Evolutionary conservation across 2,888 invertebrate genomes (phyloP).

Genomic region (Fragum whitleyi): DNA sequence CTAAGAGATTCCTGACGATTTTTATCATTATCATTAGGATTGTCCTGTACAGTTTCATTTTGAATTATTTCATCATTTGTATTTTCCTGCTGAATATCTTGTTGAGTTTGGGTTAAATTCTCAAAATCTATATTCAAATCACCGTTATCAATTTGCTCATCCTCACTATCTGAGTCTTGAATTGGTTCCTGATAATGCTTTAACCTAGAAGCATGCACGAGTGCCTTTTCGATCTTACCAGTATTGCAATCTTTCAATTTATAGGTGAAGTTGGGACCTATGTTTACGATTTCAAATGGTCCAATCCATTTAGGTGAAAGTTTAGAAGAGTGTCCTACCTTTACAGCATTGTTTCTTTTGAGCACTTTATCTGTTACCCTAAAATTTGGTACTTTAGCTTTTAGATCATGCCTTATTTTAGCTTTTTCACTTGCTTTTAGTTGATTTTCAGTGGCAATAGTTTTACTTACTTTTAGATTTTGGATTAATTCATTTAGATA

Average conservation of each 20-base stretch:
- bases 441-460: slow-evolving; percentile 30
- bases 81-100: not conserved
- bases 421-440: slow-evolving; percentile 8
- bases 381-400: slow-evolving; percentile 3
- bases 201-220: not conserved
- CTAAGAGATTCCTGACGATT: slow-evolving; percentile 13
- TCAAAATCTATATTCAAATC: not conserved
- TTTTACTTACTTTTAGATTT: slow-evolving; percentile 21
- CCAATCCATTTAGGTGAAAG: not conserved
- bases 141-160: not conserved
- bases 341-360: not conserved
- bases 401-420: slow-evolving; percentile 28
- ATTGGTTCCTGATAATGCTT: not conserved
- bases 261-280: not conserved
- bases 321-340: not conserved
- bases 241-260: not conserved
- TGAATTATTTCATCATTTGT: not conserved
- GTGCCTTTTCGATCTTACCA: not conserved
- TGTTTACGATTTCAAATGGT: not conserved
- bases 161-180: not conserved
- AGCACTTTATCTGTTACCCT: not conserved
- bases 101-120: not conserved
- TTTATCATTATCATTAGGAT: slow-evolving; percentile 8
- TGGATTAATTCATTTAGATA: slow-evolving; percentile 23
- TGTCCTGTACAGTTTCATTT: not conserved